Evolutionary conservation across 2,888 invertebrate species (phyloP), one percentile per base, ranked within the genome.

Genomic region (Dasypolia templi): DNA sequence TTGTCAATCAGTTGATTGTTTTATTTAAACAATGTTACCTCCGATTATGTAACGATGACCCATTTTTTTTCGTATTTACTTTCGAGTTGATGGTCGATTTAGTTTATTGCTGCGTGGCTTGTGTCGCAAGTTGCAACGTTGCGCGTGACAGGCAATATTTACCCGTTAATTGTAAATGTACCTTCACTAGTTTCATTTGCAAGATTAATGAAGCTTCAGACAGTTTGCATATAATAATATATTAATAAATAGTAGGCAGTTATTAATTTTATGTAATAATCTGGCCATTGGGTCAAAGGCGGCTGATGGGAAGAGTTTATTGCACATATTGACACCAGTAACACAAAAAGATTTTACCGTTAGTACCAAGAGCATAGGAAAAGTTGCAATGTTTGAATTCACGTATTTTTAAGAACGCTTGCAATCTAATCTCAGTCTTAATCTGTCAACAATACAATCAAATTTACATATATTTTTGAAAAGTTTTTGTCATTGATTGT

Each of bases 71-170:
- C 14, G n/a, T 61, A 39, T 64, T 72, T 59, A 42, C 44, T 63
- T 76, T 51, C n/a, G 19, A 32, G 65, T 75, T 81, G 81, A 81
- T 83, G 70, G 39, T 69, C 49, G 49, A 72, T 56, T 77, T 71
- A 39, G 58, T 64, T 65, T 26, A 70, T 74, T 66, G 51, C 32
- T 77, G 67, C 71, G 62, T 78, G 75, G 26, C 5, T 65, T 58
- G 82, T 86, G 75, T 83, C 75, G 72, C 51, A 85, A 85, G 35
- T 69, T 64, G n/a, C 32, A 76, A 26, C 26, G 59, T 59, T 75
- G 67, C 69, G 69, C 68, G 71, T 85, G 77, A 75, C 65, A 5
- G 49, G 26, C 51, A 64, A 76, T 68, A 76, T 79, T 74, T 77
- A 51, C 76, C 26, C 22, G 49, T 63, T 76, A 69, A 75, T 85